phyloP scores from a whole-genome alignment of 2,797 vertebrate genomes.

The Natrix natrix region DNA sequence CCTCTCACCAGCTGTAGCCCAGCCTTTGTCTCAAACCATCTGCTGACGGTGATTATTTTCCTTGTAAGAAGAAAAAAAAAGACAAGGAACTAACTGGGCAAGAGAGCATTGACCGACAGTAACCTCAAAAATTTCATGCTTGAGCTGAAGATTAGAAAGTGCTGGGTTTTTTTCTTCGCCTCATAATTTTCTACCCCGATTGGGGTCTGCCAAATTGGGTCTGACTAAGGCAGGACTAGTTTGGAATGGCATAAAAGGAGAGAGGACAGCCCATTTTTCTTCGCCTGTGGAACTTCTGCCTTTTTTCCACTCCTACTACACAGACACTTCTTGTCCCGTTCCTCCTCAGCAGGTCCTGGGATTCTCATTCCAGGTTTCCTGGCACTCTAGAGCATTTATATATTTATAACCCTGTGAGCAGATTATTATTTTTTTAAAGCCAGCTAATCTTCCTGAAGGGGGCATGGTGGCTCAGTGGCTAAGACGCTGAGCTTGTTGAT shows the following conservation, averaged over 20 bases:
- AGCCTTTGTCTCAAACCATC: constrained; percentile 43
- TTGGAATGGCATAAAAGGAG: not conserved
- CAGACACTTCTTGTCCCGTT: not conserved
- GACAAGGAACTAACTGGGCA: constrained; percentile 59
- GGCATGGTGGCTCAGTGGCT: too few relatives aligned
- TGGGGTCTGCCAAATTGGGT: not conserved
- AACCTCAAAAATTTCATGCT: constrained; percentile 63
- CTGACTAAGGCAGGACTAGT: constrained; percentile 8
- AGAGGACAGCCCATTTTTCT: not conserved
- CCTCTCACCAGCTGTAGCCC: not conserved
- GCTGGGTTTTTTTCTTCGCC: not conserved
- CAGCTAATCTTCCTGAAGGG: not conserved
- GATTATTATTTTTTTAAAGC: not conserved
- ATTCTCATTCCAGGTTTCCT: not conserved
- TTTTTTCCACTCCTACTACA: not conserved
- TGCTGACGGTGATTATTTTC: constrained; percentile 55
- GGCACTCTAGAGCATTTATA: not conserved
- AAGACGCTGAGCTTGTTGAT: too few relatives aligned
- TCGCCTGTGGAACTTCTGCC: not conserved
- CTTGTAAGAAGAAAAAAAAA: constrained; percentile 55
- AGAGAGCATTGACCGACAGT: constrained; percentile 78
- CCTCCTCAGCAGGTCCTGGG: not conserved
- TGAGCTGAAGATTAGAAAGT: not conserved
- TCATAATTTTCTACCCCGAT: not conserved
- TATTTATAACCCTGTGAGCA: not conserved